Conservation (phyloP, 2,797 vertebrate genomes). For the Hirundo rustica region DNA sequence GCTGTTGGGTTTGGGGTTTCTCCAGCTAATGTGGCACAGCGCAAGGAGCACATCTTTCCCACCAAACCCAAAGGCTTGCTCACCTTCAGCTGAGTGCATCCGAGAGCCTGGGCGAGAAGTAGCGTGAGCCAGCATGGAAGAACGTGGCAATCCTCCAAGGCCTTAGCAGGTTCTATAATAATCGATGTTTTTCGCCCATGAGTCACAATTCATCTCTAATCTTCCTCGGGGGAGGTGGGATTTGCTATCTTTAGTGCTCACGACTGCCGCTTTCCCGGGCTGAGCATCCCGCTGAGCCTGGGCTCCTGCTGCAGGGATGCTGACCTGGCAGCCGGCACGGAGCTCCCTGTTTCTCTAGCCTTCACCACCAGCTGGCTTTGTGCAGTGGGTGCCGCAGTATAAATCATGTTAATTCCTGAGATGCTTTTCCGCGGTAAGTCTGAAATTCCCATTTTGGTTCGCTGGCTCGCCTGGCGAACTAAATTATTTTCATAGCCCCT, state of each 20-base stretch:
- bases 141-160: conserved; percentile 2
- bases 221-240: conserved; percentile 2
- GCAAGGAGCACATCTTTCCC: not conserved
- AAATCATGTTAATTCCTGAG: conserved; percentile 64
- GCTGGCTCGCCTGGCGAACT: conserved; percentile 26
- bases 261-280: not conserved
- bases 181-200: not conserved
- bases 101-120: not conserved
- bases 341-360: not conserved
- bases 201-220: conserved; percentile 45
- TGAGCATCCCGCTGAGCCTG: conserved; percentile 10
- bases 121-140: not conserved
- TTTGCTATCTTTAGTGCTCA: conserved; percentile 42
- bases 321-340: not conserved
- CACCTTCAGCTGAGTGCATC: not conserved
- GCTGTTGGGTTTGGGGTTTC: not conserved
- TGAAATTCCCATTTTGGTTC: conserved; percentile 69
- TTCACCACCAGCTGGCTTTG: conserved; percentile 20
- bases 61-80: not conserved
- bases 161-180: conserved; percentile 1
- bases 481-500: conserved; percentile 72
- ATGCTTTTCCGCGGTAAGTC: conserved; percentile 40
- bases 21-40: not conserved
- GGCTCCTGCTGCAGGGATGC: not conserved
- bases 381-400: conserved; percentile 44